Percentiles rank a stretch among this genome's conserved stretches.
These are phyloP conservation scores for Chloebia gouldiae DNA, from an alignment of 2,113 vertebrate species.

Conservation along the genomic window DNA sequence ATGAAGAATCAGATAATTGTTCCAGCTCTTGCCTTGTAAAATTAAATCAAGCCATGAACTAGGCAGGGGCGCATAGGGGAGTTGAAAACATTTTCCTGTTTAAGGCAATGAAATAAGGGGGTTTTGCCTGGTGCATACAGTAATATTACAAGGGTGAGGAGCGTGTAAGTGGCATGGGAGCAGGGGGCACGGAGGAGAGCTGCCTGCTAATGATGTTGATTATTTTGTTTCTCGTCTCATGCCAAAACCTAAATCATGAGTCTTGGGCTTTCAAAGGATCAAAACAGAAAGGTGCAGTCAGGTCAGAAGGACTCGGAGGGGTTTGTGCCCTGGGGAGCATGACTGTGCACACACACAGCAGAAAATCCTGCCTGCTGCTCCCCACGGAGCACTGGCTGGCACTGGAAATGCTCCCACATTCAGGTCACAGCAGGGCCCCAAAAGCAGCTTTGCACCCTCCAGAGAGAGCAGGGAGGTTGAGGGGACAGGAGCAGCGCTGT, in stretches of 20 bases:
- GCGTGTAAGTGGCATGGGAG: not conserved
- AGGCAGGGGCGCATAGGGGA: not conserved
- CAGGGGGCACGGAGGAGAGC: not conserved
- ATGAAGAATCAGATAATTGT: conserved; percentile 75
- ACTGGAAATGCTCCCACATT: not conserved
- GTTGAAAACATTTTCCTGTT: conserved; percentile 45
- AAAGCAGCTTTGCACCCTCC: not conserved
- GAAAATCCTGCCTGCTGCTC: not conserved
- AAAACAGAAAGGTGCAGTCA: not conserved
- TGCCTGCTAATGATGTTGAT: not conserved
- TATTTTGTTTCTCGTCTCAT: not conserved
- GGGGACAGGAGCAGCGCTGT: not conserved
- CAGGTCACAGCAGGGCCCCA: not conserved
- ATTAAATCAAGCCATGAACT: conserved; percentile 55
- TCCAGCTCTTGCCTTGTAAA: conserved; percentile 61
- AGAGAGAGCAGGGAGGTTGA: not conserved
- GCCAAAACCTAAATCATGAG: not conserved
- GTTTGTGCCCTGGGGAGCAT: not conserved
- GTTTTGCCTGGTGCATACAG: conserved; percentile 5
- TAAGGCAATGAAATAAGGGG: not conserved
- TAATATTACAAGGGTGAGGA: not conserved
- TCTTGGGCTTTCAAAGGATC: not conserved
- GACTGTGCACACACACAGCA: rapidly evolving
- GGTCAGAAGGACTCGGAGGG: not conserved
- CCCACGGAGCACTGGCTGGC: not conserved